Percentiles rank a stretch among this genome's conserved stretches.
Conservation (phyloP, 2,888 invertebrate species). For the Choreutis nemorana region DNA sequence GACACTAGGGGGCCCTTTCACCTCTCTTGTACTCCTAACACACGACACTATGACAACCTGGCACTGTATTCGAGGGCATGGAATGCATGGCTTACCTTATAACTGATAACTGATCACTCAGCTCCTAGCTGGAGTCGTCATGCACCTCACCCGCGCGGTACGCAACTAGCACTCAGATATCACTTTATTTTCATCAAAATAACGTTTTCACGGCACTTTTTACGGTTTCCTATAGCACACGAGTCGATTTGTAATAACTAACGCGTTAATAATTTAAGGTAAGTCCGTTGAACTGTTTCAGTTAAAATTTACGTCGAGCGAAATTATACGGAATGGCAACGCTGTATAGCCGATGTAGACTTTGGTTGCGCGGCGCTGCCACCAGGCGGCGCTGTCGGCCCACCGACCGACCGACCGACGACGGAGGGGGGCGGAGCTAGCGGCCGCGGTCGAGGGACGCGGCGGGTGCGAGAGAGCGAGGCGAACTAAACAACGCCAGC, state of each 20-base stretch:
- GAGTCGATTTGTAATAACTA: constrained; percentile 42
- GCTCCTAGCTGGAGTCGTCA: constrained; percentile 49
- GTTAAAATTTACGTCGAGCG: constrained; percentile 66
- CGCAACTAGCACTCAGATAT: constrained; percentile 50
- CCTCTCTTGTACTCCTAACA: too few relatives aligned
- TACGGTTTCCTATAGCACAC: constrained; percentile 42
- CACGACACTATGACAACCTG: not conserved
- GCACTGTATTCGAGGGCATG: constrained; percentile 1
- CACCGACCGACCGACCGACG: too few relatives aligned
- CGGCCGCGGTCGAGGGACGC: constrained; percentile 44
- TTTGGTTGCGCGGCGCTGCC: constrained; percentile 43
- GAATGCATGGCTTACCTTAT: constrained; percentile 37
- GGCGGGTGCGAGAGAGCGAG: constrained; percentile 14
- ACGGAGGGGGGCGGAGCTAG: constrained; percentile 49
- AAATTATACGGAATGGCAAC: constrained; percentile 68
- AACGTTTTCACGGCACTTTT: constrained; percentile 43
- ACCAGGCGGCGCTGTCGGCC: constrained; percentile 50
- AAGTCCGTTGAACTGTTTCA: constrained; percentile 68
- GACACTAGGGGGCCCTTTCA: too few relatives aligned
- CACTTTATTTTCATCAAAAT: constrained; percentile 46
- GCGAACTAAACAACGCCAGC: constrained; percentile 10
- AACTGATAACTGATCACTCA: constrained; percentile 38
- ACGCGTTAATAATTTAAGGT: constrained; percentile 56
- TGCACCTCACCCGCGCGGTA: constrained; percentile 50
- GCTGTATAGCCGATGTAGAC: constrained; percentile 49